Evolutionary conservation across 2,797 vertebrate genomes (phyloP), one percentile per base, ranked within the genome.

Genomic region (Mionectes olivaceus): DNA sequence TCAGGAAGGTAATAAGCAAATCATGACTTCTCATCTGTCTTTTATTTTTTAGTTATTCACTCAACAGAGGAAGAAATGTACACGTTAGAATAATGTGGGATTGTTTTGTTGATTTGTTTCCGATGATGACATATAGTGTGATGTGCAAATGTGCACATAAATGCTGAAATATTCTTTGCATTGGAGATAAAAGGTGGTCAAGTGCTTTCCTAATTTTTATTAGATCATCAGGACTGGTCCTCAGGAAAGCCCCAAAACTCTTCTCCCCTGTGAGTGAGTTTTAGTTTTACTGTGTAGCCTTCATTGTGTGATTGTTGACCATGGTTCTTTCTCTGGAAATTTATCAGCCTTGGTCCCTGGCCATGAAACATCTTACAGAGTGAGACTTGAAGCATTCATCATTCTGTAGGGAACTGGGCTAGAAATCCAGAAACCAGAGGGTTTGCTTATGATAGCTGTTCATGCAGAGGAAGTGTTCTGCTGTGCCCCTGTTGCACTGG

Each of bases 61-160:
- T 76, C 1, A 3, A 52, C 50, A 86, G 55, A 57, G 69, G 52
- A 93, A 86, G 46, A 90, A 91, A 73, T 63, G 52, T 83, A 25
- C 32, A 6, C 83, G 21, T 82, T 88, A 70, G 67, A 79, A 65
- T 69, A 59, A 78, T 1, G 2, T 73, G 44, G 35, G 22, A 35
- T 81, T 95, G 28, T 87, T 94, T 83, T 83, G 28, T 28, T 76
- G 13, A 78, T 13, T 53, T 63, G 39, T 94, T 91, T 81, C 43
- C 55, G 63, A 3, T 73, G 55, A 37, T 37, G 78, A 43, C 24
- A 11, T 50, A 56, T 61, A 63, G 60, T 52, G 50, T 71, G 57
- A 57, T 81, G 75, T 27, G 35, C 61, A 93, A 83, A 86, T 78
- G 7, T 49, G 10, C 63, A 52, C 52, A 49, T 55, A 81, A 83